Conservation (phyloP, 1,140 invertebrate genomes). For the Sycophila sp. region DNA sequence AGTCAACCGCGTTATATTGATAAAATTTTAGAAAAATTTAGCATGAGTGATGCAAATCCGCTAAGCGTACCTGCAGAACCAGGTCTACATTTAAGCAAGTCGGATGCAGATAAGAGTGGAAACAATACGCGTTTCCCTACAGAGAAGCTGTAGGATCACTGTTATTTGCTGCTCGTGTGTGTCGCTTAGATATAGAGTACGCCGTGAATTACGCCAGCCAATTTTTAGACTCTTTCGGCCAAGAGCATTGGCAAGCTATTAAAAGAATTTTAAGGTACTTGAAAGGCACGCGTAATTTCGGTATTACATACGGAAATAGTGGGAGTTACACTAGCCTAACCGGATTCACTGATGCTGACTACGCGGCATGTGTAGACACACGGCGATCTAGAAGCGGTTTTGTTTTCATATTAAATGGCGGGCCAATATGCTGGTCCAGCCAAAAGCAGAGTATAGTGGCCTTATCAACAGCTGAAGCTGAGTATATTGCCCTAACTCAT, state of each 20-base stretch:
- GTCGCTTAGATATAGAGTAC: slow-evolving; percentile 38
- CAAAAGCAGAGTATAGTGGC: slow-evolving; percentile 7
- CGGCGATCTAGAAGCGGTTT: neutral
- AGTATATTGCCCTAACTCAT: slow-evolving; percentile 28
- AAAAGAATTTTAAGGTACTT: slow-evolving; percentile 38
- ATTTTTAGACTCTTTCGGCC: slow-evolving; percentile 10
- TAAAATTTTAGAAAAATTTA: neutral
- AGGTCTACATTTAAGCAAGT: neutral
- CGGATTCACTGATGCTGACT: slow-evolving; percentile 39
- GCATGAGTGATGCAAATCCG: neutral
- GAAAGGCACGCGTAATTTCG: slow-evolving; percentile 13
- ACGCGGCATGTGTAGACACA: slow-evolving; percentile 11
- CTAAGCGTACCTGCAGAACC: neutral
- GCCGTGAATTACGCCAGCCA: slow-evolving; percentile 7
- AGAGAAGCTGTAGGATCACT: slow-evolving; percentile 52
- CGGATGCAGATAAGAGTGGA: neutral
- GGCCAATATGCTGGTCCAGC: neutral
- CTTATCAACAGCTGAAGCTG: slow-evolving; percentile 36
- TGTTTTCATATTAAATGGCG: neutral
- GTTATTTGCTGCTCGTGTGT: slow-evolving; percentile 50
- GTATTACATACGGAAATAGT: slow-evolving; percentile 8
- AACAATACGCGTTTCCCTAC: slow-evolving; percentile 40
- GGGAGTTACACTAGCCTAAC: no score
- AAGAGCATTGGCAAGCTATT: slow-evolving; percentile 29
- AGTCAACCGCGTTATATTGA: neutral